Evolutionary conservation across 2,888 invertebrate genomes (phyloP), one percentile per base, ranked within the genome.

Genomic region (Ditylenchus weischeri): DNA sequence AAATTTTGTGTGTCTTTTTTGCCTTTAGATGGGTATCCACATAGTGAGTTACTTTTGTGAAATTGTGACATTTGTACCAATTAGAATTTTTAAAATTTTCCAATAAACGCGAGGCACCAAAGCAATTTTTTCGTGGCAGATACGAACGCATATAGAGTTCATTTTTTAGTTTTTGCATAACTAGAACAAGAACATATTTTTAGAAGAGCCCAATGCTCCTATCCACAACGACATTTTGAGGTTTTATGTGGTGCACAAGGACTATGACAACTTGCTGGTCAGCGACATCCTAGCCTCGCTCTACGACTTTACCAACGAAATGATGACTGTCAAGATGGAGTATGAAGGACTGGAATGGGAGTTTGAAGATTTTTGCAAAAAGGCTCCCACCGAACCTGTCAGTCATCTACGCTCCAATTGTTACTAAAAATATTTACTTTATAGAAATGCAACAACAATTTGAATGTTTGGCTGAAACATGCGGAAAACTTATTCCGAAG

Each of bases 391-490:
- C 54, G 69, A 76, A 19, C 47, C 58, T 64, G 77, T 76, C 29
- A 21, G 59, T 13, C 43, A 38, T 59, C 7, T 54, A 6, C 18
- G 8, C 2, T 13, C 6, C 47, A 62, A 6, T 49, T 47, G 8
- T 43, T 21, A 49, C n/a, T 10, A 47, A 49, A 23, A 47, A 62
- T 4, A 38, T n/a, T 10, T 51, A 3, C 8, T 29, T 51, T 51
- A 63, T 47, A 78, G 72, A 72, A 69, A 10, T 80, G 80, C 69
- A 74, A 77, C 43, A 80, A 80, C 63, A 75, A 76, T 59, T 69
- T 82, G 65, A 81, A 81, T 65, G 72, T 82, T 29, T 81, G 81
- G 81, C 74, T 81, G 61, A 79, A 81, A 48, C 81, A 81, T 65
- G 81, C 81, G 36, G 81, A 81, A 64, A 77, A 78, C 58, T 72